Evolutionary conservation across 2,888 invertebrate species (phyloP), one percentile per base, ranked within the genome.

Genomic region (Lasioglossum marginatum): DNA sequence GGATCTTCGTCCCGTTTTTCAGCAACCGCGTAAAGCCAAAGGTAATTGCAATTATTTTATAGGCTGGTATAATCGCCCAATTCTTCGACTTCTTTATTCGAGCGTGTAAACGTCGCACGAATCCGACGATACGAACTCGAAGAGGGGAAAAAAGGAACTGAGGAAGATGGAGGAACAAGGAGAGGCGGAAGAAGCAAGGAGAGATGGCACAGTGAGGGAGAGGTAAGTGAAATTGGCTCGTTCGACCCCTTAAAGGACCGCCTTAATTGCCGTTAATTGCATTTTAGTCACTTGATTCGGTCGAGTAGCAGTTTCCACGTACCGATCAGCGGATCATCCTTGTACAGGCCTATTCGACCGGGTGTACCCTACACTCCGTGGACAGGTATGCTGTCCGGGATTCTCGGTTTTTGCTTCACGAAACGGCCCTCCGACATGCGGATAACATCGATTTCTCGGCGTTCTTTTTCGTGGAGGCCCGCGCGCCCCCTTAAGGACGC

Each of bases 241-340:
- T 87, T 82, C 87, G 81, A 70, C 60, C 75, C 40, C 37, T 72
- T 80, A 68, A 81, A 92, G 89, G 87, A 84, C 83, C 37, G 66
- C 70, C 86, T 89, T 92, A 92, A 92, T 92, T 92, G 89, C 88
- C 85, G 80, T 88, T 93, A 92, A 93, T 92, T 92, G 91, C 92
- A 92, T 92, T 93, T 93, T 91, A 91, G 91, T 91, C 92, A 93
- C 92, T 92, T 87, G 89, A 82, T 71, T 73, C 81, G 16, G 16
- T 31, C 63, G 43, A 27, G 52, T 52, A 23, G 45, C 63, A 63
- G 40, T 70, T 40, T 77, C 40, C 71, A 68, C 70, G 48, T 68
- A 77, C 34, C 48, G 4, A 27, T 57, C 57, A 37, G 48, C 34
- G 77, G 71, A 75, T 80, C 77, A 79, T 81, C 66, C 73, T 66